A percentile compares a stretch with the other conserved stretches of the same genome.
phyloP scores from a whole-genome alignment of 2,888 invertebrate genomes.

The Eupithecia subumbrata region DNA sequence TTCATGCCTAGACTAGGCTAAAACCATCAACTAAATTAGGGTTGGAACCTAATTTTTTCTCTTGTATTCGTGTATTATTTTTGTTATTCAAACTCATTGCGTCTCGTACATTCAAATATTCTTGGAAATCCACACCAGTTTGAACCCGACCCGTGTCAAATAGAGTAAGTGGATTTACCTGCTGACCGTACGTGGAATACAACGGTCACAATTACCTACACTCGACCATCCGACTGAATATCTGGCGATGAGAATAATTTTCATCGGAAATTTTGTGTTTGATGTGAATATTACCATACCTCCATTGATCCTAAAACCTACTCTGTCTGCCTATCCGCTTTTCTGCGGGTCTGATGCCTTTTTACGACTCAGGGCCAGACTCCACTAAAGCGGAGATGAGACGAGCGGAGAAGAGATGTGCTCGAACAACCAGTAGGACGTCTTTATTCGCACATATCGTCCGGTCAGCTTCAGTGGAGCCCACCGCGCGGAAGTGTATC shows the following conservation, averaged over 20 bases:
- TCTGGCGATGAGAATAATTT: constrained; percentile 18
- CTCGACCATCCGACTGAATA: constrained; percentile 19
- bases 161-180: constrained; percentile 5
- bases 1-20: not conserved
- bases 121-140: not conserved
- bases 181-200: constrained; percentile 12
- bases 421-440: no score
- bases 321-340: not conserved
- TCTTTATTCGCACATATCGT: no score
- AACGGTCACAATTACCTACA: constrained; percentile 17
- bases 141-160: constrained; percentile 3
- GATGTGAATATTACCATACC: not conserved
- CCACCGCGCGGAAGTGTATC: no score
- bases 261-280: constrained; percentile 11
- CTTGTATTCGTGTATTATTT: not conserved
- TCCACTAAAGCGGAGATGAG: no score
- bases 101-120: constrained; percentile 1
- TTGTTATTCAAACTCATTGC: not conserved
- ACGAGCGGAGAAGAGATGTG: no score
- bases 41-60: not conserved
- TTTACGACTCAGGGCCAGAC: no score
- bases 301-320: not conserved
- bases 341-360: not conserved
- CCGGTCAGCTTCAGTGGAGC: no score
- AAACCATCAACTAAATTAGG: not conserved